Conservation (phyloP, 2,113 vertebrate genomes). For the Oryzias curvinotus region DNA sequence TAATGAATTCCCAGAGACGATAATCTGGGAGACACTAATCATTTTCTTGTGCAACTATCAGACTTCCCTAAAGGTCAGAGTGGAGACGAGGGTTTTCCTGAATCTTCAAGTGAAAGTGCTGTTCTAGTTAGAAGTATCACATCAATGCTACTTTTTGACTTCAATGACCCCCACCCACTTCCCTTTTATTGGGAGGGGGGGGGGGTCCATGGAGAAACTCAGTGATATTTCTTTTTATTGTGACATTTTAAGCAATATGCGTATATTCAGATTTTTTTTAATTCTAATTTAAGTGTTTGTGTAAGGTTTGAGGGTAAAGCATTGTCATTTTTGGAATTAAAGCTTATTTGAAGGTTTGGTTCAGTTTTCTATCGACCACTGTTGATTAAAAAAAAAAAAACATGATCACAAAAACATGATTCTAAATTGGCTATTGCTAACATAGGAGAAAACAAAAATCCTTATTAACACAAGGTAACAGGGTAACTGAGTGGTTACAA, state of each 20-base stretch:
- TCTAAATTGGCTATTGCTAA: too few species aligned
- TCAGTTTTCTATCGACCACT: not conserved
- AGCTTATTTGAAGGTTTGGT: conserved; percentile 16
- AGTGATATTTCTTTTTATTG: conserved; percentile 4
- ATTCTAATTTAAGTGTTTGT: conserved; percentile 26
- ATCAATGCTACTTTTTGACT: not conserved
- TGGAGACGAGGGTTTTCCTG: not conserved
- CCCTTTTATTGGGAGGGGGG: not conserved
- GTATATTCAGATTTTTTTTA: conserved; percentile 23
- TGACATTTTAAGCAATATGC: conserved; percentile 12
- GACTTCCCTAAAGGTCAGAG: not conserved
- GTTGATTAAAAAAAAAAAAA: too few species aligned
- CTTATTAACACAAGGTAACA: too few species aligned
- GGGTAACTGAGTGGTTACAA: too few species aligned
- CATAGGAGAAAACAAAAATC: too few species aligned
- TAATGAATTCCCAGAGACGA: too few species aligned
- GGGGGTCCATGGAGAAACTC: not conserved
- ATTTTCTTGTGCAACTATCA: not conserved
- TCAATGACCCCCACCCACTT: not conserved
- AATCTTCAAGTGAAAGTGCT: not conserved
- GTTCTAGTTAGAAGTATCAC: conserved; percentile 1
- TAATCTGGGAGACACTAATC: not conserved
- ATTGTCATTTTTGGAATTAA: conserved; percentile 32
- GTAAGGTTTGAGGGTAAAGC: conserved; percentile 19
- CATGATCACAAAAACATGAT: too few species aligned